A percentile compares a stretch with the other conserved stretches of the same genome.
Conservation (phyloP, 2,888 invertebrate genomes). For the Melieria omissa region DNA sequence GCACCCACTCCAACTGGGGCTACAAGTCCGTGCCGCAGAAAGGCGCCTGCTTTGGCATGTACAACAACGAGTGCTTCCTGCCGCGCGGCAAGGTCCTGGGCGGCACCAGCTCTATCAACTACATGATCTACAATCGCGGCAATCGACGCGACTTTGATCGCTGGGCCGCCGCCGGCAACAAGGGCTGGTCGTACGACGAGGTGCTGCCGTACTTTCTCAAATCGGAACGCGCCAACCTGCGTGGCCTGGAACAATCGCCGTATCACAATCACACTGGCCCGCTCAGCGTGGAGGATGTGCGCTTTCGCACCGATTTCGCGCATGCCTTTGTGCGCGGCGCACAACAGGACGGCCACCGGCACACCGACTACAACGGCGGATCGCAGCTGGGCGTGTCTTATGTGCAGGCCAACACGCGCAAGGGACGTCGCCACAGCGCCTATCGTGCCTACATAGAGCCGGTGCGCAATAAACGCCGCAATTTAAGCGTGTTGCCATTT, state of each 20-base stretch:
- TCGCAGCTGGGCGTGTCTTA: constrained; percentile 72
- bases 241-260: constrained; percentile 65
- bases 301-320: constrained; percentile 68
- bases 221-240: constrained; percentile 69
- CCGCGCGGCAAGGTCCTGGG: constrained; percentile 71
- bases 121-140: constrained; percentile 78
- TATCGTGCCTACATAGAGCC: constrained; percentile 73
- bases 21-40: constrained; percentile 74
- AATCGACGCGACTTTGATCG: constrained; percentile 76
- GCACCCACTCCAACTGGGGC: constrained; percentile 72
- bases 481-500: constrained; percentile 74
- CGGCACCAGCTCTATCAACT: constrained; percentile 70
- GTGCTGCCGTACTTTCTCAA: constrained; percentile 71
- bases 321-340: constrained; percentile 72
- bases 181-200: constrained; percentile 75
- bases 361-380: constrained; percentile 75
- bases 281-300: constrained; percentile 71
- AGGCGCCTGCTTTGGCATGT: constrained; percentile 70
- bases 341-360: constrained; percentile 72
- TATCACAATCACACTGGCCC: constrained; percentile 72
- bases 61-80: constrained; percentile 57
- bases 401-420: constrained; percentile 71
- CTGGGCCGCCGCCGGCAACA: constrained; percentile 74
- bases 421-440: constrained; percentile 73
- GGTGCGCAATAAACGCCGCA: constrained; percentile 69